A percentile compares a stretch with the other conserved stretches of the same genome.
Conservation (phyloP, 2,888 invertebrate species). For the Dryococelus australis region DNA sequence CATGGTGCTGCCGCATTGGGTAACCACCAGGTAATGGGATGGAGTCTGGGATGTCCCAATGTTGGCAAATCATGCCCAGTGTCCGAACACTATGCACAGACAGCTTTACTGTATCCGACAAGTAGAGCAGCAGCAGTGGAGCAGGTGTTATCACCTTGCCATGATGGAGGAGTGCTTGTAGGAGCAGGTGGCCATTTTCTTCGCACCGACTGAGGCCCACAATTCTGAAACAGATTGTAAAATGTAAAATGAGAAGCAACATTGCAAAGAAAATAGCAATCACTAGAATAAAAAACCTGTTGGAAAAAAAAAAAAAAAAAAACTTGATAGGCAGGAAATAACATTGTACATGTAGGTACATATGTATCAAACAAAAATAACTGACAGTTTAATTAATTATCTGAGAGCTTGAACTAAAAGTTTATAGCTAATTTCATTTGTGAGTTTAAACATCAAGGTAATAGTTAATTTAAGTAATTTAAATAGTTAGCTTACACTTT, state of each 20-base stretch:
- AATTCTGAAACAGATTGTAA: conserved; percentile 54
- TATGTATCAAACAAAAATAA: no score
- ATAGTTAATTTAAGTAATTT: no score
- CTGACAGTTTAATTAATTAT: no score
- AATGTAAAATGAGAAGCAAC: neutral
- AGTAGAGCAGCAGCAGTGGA: neutral
- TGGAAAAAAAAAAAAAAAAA: no score
- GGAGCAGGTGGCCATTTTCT: conserved; percentile 57
- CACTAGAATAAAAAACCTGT: no score
- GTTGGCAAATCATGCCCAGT: neutral
- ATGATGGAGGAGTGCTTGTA: conserved; percentile 57
- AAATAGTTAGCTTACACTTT: no score
- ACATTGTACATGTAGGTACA: no score
- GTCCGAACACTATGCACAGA: neutral
- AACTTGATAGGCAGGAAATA: no score
- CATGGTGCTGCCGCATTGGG: neutral
- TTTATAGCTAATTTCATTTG: no score
- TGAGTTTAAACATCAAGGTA: no score
- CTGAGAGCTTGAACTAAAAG: no score
- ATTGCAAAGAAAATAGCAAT: no score
- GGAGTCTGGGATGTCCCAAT: conserved; percentile 13
- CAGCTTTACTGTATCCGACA: conserved; percentile 12
- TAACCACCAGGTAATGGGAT: neutral
- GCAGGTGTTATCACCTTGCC: conserved; percentile 47
- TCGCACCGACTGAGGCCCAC: conserved; percentile 60